Percentiles rank a stretch among this genome's conserved stretches.
These are phyloP conservation scores for Philereme vetulata DNA, from an alignment of 2,888 invertebrate genomes.

Conservation along the genomic window DNA sequence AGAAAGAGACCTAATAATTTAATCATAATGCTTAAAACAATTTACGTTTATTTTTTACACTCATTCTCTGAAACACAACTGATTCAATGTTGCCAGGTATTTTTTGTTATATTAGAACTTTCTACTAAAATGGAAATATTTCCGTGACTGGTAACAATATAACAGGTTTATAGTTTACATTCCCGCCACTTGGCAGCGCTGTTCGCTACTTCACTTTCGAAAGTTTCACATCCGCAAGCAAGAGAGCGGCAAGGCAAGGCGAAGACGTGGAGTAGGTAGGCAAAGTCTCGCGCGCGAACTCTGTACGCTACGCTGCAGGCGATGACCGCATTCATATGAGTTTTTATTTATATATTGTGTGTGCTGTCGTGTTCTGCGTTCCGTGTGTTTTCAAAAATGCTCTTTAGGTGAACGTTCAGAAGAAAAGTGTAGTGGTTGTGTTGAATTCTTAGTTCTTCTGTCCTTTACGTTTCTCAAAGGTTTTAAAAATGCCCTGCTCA, in stretches of 20 bases:
- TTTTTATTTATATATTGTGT: conserved; percentile 75
- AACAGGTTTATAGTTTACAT: conserved; percentile 78
- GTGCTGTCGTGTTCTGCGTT: conserved; percentile 79
- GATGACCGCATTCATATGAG: conserved; percentile 83
- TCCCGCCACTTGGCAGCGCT: conserved; percentile 79
- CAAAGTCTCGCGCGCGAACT: conserved; percentile 81
- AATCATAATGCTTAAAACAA: background rate
- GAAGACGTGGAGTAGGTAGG: conserved; percentile 67
- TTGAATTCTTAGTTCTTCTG: conserved; percentile 59
- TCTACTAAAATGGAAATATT: conserved; percentile 13
- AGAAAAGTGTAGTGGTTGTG: conserved; percentile 79
- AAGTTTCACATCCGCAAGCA: conserved; percentile 84
- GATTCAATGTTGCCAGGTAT: conserved; percentile 1
- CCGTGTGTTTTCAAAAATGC: conserved; percentile 80
- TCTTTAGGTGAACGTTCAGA: conserved; percentile 75
- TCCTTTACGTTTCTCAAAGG: conserved; percentile 64
- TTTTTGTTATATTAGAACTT: background rate
- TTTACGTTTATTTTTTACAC: background rate
- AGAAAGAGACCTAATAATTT: background rate
- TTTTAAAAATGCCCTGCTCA: conserved; percentile 93
- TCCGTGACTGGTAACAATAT: conserved; percentile 56
- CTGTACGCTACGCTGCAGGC: conserved; percentile 78
- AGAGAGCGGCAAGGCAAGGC: conserved; percentile 78
- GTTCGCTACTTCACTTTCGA: conserved; percentile 70
- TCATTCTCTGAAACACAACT: conserved; percentile 5